phyloP scores from a whole-genome alignment of 2,888 invertebrate species.

The Ectemnius cavifrons region DNA sequence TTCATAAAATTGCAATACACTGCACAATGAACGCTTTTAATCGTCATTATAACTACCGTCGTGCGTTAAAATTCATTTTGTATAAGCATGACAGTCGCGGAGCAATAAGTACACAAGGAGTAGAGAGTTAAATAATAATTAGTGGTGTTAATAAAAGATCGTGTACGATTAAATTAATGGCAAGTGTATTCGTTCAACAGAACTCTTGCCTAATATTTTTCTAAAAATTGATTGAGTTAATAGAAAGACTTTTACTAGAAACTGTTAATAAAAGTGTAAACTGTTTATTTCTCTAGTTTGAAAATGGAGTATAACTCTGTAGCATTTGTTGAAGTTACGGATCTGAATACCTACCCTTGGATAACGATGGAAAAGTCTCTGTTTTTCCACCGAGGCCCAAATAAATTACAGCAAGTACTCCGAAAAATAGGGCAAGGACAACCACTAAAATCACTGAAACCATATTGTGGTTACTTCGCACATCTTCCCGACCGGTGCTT shows the following conservation, averaged over 20 bases:
- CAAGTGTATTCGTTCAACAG: neutral
- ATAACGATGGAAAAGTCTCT: slow-evolving; percentile 70
- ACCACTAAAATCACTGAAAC: slow-evolving; percentile 76
- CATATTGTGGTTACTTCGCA: slow-evolving; percentile 74
- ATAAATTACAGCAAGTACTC: slow-evolving; percentile 76
- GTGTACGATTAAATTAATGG: neutral
- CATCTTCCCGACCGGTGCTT: slow-evolving; percentile 64
- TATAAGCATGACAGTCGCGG: too few species aligned
- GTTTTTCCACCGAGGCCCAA: slow-evolving; percentile 76
- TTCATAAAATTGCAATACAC: neutral
- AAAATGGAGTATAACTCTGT: too few species aligned
- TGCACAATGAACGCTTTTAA: too few species aligned
- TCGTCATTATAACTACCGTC: too few species aligned
- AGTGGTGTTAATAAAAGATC: neutral
- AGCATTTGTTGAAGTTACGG: slow-evolving; percentile 43
- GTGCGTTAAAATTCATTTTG: too few species aligned
- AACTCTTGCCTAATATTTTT: neutral
- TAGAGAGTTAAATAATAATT: neutral
- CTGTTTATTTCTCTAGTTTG: too few species aligned
- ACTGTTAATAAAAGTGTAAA: slow-evolving; percentile 31
- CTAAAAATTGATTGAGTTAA: slow-evolving; percentile 13
- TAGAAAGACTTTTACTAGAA: slow-evolving; percentile 32
- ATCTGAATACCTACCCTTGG: slow-evolving; percentile 75
- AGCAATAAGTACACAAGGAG: too few species aligned
- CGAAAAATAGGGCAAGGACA: slow-evolving; percentile 76